A percentile compares a stretch with the other conserved stretches of the same genome.
Evolutionary conservation across 2,888 invertebrate genomes (phyloP).

Genomic region (Phyto melanocephala): DNA sequence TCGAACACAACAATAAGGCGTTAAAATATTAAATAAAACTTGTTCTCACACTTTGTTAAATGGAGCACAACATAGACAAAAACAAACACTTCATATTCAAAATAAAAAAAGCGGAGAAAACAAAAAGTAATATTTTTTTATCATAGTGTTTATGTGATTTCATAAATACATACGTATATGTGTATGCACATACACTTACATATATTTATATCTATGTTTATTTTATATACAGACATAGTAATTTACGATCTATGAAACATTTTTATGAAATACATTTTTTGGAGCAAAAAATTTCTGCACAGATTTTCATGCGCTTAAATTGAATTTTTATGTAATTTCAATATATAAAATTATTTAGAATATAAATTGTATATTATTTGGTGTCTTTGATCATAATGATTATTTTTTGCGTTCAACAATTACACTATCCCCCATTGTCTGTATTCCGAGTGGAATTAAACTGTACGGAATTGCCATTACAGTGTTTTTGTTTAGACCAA

Average conservation of each 20-base stretch:
- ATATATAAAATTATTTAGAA: no score
- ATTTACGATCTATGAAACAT: not conserved
- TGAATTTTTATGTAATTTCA: no score
- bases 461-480: no score
- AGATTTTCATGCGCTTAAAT: no score
- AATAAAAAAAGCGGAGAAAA: slow-evolving; percentile 4
- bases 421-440: no score
- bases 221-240: not conserved
- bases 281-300: no score
- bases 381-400: no score
- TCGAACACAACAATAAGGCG: slow-evolving; percentile 53
- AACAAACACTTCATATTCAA: slow-evolving; percentile 57
- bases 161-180: not conserved
- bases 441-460: no score
- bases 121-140: not conserved
- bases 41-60: slow-evolving; percentile 61
- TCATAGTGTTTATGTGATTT: not conserved
- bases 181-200: not conserved
- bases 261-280: not conserved
- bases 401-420: no score
- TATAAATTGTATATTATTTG: no score
- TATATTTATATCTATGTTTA: not conserved
- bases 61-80: slow-evolving; percentile 61
- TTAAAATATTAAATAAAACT: slow-evolving; percentile 63
- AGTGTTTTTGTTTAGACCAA: no score